phyloP scores from a whole-genome alignment of 2,888 invertebrate genomes.

The Philaethria dido region DNA sequence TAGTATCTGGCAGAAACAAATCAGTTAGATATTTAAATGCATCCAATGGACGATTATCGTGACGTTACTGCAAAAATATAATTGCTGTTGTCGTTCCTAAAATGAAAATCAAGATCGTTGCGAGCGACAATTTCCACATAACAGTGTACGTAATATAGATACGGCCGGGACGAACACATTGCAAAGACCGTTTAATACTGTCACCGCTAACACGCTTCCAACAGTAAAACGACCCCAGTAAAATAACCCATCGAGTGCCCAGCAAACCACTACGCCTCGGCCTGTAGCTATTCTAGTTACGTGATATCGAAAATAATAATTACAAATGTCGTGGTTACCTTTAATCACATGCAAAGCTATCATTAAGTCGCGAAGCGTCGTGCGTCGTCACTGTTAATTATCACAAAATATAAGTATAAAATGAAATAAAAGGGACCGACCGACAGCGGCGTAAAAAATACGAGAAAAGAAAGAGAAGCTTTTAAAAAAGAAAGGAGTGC shows the following conservation, averaged over 20 bases:
- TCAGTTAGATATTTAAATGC: conserved; percentile 2
- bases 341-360: conserved; percentile 81
- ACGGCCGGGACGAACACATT: conserved; percentile 55
- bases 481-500: conserved; percentile 83
- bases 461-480: conserved; percentile 84
- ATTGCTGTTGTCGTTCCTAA: conserved; percentile 32
- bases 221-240: conserved; percentile 58
- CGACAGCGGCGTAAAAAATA: conserved; percentile 81
- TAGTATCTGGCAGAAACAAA: not conserved
- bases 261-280: conserved; percentile 50
- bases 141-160: conserved; percentile 44
- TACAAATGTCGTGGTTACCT: conserved; percentile 75
- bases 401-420: conserved; percentile 77
- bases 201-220: conserved; percentile 62
- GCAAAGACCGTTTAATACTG: conserved; percentile 63
- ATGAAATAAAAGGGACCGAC: conserved; percentile 80
- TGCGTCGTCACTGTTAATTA: conserved; percentile 82
- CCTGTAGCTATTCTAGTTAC: conserved; percentile 50
- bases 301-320: conserved; percentile 66
- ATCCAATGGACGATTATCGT: conserved; percentile 15
- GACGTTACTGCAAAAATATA: conserved; percentile 29
- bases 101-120: conserved; percentile 35
- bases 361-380: conserved; percentile 77
- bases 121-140: conserved; percentile 35
- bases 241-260: conserved; percentile 59